Conservation (phyloP, 2,888 invertebrate genomes). For the Troglohyphantes excavatus region DNA sequence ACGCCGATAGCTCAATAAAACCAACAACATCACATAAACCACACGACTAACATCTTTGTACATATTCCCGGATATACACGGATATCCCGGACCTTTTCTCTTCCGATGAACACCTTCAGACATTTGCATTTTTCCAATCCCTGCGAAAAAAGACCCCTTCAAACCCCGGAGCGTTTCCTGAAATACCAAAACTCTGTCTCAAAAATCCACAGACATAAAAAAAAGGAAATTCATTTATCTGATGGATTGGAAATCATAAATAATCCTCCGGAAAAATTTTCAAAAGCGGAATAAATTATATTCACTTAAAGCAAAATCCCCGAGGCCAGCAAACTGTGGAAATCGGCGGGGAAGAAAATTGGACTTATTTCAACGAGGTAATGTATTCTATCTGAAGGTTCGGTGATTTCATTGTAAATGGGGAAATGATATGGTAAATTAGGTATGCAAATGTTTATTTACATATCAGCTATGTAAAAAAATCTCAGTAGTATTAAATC, state of each 20-base stretch:
- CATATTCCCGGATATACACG: too few relatives aligned
- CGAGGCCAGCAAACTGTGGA: background rate
- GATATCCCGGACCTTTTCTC: too few relatives aligned
- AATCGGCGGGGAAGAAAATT: conserved; percentile 1
- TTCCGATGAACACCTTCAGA: background rate
- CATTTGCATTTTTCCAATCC: conserved; percentile 35
- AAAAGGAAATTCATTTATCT: conserved; percentile 34
- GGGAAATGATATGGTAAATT: background rate
- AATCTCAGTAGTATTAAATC: background rate
- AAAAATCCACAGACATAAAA: background rate
- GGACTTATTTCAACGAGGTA: conserved; percentile 4
- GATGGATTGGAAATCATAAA: conserved; percentile 49
- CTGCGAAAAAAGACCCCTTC: background rate
- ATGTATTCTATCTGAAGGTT: conserved; percentile 4
- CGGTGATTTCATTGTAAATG: background rate
- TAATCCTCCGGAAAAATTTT: conserved; percentile 24
- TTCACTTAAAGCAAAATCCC: conserved; percentile 52
- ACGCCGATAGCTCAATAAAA: too few relatives aligned
- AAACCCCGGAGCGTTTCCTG: background rate
- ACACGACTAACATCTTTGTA: too few relatives aligned
- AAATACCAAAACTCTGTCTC: background rate
- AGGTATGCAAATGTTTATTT: conserved; percentile 5
- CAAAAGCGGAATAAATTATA: conserved; percentile 37
- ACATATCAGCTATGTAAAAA: background rate
- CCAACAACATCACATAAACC: too few relatives aligned